These are phyloP conservation scores for Malurus elegans DNA, from an alignment of 2,113 vertebrate species.

Conservation along the genomic window DNA sequence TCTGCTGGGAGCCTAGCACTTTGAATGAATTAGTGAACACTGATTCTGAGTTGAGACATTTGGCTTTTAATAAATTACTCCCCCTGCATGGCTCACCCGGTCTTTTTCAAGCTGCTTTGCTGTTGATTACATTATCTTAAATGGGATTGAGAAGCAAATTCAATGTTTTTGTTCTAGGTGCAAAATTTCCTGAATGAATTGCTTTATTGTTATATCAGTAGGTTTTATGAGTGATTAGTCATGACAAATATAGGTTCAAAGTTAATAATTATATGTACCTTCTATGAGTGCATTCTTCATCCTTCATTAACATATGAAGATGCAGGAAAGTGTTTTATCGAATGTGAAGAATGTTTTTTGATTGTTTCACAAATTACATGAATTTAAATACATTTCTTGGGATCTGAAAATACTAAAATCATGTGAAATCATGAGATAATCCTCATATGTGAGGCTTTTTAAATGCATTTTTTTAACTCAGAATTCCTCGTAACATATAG, in stretches of 20 bases:
- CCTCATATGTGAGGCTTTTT: background rate
- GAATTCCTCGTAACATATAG: background rate
- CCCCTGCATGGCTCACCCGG: background rate
- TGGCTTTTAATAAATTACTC: background rate
- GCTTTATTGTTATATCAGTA: background rate
- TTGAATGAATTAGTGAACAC: background rate
- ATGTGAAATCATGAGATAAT: background rate
- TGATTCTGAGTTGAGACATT: background rate
- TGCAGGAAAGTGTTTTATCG: background rate
- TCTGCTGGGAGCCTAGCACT: background rate
- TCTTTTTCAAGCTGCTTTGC: background rate
- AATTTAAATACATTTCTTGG: background rate
- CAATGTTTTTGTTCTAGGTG: background rate
- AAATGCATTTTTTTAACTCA: background rate
- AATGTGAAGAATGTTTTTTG: background rate
- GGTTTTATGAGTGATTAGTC: background rate
- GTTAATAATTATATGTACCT: background rate
- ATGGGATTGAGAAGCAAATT: background rate
- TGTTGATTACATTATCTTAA: background rate
- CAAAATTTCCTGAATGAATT: background rate
- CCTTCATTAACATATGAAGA: background rate
- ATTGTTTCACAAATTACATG: background rate
- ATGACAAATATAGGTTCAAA: background rate
- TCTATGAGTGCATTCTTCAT: background rate
- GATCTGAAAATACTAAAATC: background rate